phyloP scores from a whole-genome alignment of 1,140 invertebrate genomes.

The Heliconius nattereri region DNA sequence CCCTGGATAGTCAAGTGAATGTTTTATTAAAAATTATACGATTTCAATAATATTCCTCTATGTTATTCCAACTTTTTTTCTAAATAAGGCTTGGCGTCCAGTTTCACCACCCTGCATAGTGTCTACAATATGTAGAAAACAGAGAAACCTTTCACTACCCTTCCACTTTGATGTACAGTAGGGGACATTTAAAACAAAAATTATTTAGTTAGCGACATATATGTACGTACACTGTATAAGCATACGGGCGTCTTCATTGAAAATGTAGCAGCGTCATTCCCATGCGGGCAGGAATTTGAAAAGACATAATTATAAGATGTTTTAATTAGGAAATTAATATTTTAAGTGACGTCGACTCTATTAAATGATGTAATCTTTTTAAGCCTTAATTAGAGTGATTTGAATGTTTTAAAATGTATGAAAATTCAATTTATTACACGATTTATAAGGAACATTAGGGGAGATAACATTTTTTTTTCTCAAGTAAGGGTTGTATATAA shows the following conservation, averaged over 20 bases:
- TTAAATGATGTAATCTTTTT: slow-evolving; percentile 9
- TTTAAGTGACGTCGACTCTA: slow-evolving; percentile 20
- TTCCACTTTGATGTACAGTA: too few relatives aligned
- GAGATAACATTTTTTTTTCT: too few relatives aligned
- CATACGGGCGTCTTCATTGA: slow-evolving; percentile 17
- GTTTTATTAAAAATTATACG: not conserved
- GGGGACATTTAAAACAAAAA: too few relatives aligned
- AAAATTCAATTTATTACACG: not conserved
- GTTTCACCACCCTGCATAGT: too few relatives aligned
- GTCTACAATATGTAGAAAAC: too few relatives aligned
- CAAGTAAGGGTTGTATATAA: too few relatives aligned
- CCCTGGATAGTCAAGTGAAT: not conserved
- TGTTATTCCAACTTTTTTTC: too few relatives aligned
- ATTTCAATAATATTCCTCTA: too few relatives aligned
- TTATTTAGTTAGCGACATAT: too few relatives aligned
- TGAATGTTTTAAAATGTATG: not conserved
- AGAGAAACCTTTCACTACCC: too few relatives aligned
- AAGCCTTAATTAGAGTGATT: slow-evolving; percentile 13
- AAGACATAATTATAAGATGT: slow-evolving; percentile 21
- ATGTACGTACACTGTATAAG: not conserved
- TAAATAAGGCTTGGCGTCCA: rapidly evolving
- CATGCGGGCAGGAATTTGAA: slow-evolving; percentile 27
- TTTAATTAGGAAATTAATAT: slow-evolving; percentile 25
- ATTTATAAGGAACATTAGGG: not conserved
- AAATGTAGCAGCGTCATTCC: slow-evolving; percentile 12